Base-by-base conservation (phyloP, 2,888 invertebrate genomes). In the Acronicta leporina region DNA sequence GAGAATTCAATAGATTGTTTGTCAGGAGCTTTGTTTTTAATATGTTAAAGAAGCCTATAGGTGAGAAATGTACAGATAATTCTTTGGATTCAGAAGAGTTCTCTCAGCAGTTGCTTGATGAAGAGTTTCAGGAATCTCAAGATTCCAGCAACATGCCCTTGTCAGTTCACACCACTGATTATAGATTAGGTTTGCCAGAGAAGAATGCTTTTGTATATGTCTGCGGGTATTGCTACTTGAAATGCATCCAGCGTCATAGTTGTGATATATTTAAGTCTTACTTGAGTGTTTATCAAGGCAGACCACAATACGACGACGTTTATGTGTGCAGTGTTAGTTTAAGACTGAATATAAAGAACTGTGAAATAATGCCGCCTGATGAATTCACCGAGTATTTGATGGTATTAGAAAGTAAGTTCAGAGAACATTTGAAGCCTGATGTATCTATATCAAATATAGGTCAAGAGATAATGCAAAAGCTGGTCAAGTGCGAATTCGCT, bases 381-480 rank as follows among this genome's bases (percentile, higher is more conserved):
- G 55, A 61, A 14, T 74, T 74, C 41, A 72, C 57, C 5, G 70
- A 63, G 13, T 76, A 69, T 46, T 40, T 76, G 9, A 63, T 63
- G 57, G 59, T 72, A 9, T 38, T 77, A 15, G 73, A 77, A 49
- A 67, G 16, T 50, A 70, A 72, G 30, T 76, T 74, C 58, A 63
- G 58, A 45, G 65, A 74, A 27, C 73, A 59, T 38, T 68, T 67
- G 11, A 63, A 49, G n/a, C 35, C 47, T n/a, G 54, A 64, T 20
- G 30, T 55, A 1, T 49, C 64, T 20, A 61, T 77, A 56, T 53
- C 2, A 30, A 75, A 62, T 35, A 54, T 77, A 42, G 70, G 74
- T 30, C 68, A 68, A 6, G 68, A 73, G 41, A 41, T 77, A 44
- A 14, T 74, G 13, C 54, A 64, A 43, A 57, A 67, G 16, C 51